Evolutionary conservation across 1,140 invertebrate genomes (phyloP), one percentile per base, ranked within the genome.

Genomic region (Mylabris phalerata): DNA sequence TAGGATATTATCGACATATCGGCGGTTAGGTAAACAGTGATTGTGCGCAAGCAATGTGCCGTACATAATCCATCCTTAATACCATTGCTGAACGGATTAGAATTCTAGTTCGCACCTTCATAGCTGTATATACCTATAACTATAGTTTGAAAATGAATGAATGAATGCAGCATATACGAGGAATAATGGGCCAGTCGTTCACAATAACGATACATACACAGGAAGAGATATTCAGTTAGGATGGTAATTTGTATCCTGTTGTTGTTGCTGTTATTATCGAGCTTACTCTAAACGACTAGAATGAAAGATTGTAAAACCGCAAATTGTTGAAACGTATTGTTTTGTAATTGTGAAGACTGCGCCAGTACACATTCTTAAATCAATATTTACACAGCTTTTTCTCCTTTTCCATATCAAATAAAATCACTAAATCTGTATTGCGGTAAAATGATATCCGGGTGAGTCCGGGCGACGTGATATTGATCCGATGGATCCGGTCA

Each of bases 401-500:
- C 7, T 32, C 7, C 32, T 32, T 32, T 32, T 32, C 19, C 32
- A 32, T 32, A 32, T 48, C 45, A 32, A 47, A 46, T 45, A 55
- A 55, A 55, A 55, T 47, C 52, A 55, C 42, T 55, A 43, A 55
- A 48, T 13, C 41, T 44, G 51, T 61, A 46, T 57, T 57, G 60
- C 57, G 56, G 60, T 58, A 62, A 62, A 55, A 40, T 55, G 60
- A 61, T 61, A 59, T 63, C 62, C 62, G 65, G 65, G 59, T 64
- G 56, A 66, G 52, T 60, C 58, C 62, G 58, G 62, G 62, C 45
- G 45, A 45, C 45, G 57, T 65, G 65, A 62, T 67, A 67, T 67
- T 60, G 65, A 67, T 67, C 61, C 65, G 63, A 63, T 47, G 61
- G 58, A 67, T 67, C 65, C 65, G 63, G 65, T 67, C 61, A 65